phyloP scores from a whole-genome alignment of 2,888 invertebrate genomes.

The Pteria penguin region DNA sequence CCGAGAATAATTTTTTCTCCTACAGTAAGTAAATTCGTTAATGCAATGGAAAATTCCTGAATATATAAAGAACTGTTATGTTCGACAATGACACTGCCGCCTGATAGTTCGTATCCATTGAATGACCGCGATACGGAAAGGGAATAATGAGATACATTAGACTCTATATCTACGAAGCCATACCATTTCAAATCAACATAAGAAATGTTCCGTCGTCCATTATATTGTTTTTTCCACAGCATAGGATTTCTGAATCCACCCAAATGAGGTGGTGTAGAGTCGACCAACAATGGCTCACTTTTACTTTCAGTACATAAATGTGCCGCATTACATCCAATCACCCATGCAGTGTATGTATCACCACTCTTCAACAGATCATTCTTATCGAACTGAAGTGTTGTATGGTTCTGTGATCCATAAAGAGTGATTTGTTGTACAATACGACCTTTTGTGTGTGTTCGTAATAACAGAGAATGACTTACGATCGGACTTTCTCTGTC shows the following conservation, averaged over 20 bases:
- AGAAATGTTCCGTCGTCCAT: background rate
- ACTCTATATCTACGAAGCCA: constrained; percentile 29
- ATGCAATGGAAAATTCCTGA: background rate
- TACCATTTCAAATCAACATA: background rate
- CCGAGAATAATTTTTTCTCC: constrained; percentile 36
- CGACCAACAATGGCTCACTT: constrained; percentile 34
- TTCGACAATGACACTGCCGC: background rate
- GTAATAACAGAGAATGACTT: constrained; percentile 29
- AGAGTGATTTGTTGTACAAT: constrained; percentile 14
- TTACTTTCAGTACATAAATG: constrained; percentile 38
- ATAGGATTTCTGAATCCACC: constrained; percentile 38
- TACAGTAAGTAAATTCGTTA: background rate
- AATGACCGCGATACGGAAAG: background rate
- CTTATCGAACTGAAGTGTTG: constrained; percentile 20
- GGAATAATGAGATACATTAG: constrained; percentile 9
- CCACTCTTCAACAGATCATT: constrained; percentile 32
- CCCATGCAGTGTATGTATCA: constrained; percentile 31
- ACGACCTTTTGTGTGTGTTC: constrained; percentile 33
- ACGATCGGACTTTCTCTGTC: constrained; percentile 48
- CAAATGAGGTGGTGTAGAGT: constrained; percentile 47
- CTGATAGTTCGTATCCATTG: constrained; percentile 10
- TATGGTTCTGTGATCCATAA: constrained; percentile 8
- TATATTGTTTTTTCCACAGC: constrained; percentile 21
- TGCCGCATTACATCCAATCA: constrained; percentile 50
- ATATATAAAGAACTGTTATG: background rate